These are phyloP conservation scores for Acipenser oxyrinchus DNA, from an alignment of 2,797 vertebrate species.

Conservation along the genomic window DNA sequence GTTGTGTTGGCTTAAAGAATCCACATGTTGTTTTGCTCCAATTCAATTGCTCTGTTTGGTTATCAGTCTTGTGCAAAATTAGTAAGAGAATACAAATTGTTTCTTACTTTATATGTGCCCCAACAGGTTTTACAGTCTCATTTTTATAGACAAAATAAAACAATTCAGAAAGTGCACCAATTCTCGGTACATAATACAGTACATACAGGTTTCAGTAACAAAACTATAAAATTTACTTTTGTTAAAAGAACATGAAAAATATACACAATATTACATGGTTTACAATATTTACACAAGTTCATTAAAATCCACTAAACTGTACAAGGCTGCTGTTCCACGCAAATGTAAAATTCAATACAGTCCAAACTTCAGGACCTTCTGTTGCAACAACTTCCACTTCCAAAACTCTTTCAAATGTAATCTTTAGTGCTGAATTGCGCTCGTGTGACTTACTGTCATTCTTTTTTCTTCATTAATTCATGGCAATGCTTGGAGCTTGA, in stretches of 20 bases:
- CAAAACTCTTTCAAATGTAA: conserved; percentile 3
- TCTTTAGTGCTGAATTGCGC: conserved; percentile 9
- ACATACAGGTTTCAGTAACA: conserved; percentile 73
- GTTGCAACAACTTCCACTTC: conserved; percentile 52
- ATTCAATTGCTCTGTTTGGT: conserved; percentile 14
- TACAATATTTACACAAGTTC: conserved; percentile 75
- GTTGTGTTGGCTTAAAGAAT: conserved; percentile 13
- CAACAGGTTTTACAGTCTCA: conserved; percentile 46
- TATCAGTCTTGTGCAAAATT: conserved; percentile 72
- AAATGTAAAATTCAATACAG: conserved; percentile 34
- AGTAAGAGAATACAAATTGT: conserved; percentile 41
- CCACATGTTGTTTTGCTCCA: conserved; percentile 12
- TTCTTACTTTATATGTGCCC: conserved; percentile 47
- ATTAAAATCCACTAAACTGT: conserved; percentile 37
- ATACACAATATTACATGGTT: conserved; percentile 86
- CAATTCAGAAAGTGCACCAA: conserved; percentile 62
- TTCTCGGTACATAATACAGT: conserved; percentile 65
- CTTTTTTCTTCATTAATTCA: conserved; percentile 24
- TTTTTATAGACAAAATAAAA: conserved; percentile 46
- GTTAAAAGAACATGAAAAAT: conserved; percentile 82
- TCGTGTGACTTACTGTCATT: neutral
- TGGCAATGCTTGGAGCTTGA: conserved; percentile 71
- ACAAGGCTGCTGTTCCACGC: conserved; percentile 46
- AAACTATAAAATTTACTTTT: conserved; percentile 86
- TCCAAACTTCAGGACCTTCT: conserved; percentile 46